phyloP scores from a whole-genome alignment of 2,888 invertebrate species.

The Parthenolecanium corni region DNA sequence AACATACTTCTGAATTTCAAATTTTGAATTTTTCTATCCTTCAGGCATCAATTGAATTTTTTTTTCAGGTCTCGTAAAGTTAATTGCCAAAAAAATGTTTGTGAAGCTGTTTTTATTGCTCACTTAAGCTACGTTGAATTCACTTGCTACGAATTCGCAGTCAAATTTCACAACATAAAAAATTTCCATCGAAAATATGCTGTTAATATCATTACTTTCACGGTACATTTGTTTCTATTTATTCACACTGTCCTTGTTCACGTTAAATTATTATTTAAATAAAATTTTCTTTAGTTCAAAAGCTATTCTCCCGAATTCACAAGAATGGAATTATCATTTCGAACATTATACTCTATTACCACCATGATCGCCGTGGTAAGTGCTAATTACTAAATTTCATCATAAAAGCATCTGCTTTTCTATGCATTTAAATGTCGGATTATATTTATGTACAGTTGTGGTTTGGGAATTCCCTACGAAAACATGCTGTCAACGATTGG shows the following conservation, averaged over 20 bases:
- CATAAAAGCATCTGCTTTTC: background rate
- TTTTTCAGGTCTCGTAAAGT: slow-evolving; percentile 63
- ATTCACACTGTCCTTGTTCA: background rate
- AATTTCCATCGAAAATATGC: slow-evolving; percentile 72
- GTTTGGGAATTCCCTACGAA: slow-evolving; percentile 79
- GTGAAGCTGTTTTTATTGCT: slow-evolving; percentile 76
- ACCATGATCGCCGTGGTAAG: slow-evolving; percentile 80
- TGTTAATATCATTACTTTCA: slow-evolving; percentile 72
- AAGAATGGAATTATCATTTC: slow-evolving; percentile 93
- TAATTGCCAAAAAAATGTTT: slow-evolving; percentile 64
- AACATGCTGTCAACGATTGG: slow-evolving; percentile 84
- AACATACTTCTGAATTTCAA: no score
- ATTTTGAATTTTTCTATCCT: no score
- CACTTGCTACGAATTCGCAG: slow-evolving; percentile 72
- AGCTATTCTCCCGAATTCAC: slow-evolving; percentile 93
- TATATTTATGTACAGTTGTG: slow-evolving; percentile 58
- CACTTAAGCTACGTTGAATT: slow-evolving; percentile 84
- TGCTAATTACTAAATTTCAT: slow-evolving; percentile 33
- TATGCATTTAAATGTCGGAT: background rate
- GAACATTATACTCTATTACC: slow-evolving; percentile 79
- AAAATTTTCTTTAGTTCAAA: slow-evolving; percentile 61
- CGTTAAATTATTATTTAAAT: background rate
- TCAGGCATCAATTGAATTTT: no score
- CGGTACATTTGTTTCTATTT: slow-evolving; percentile 51
- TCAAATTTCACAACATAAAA: slow-evolving; percentile 72